phyloP scores from a whole-genome alignment of 2,113 vertebrate species.

The Mionectes macconnelli region DNA sequence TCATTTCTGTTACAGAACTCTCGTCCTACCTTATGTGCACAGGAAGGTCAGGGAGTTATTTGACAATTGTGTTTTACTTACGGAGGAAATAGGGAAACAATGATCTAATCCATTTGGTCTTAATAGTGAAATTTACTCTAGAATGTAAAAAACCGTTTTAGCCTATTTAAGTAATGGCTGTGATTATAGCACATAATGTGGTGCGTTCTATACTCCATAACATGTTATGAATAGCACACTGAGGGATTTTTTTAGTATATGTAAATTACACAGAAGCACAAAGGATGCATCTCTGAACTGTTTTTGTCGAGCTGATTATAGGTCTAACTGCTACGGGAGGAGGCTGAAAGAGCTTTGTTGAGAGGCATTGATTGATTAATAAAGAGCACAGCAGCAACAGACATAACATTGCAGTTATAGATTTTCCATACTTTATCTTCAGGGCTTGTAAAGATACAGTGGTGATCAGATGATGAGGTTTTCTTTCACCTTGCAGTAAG shows the following conservation, averaged over 20 bases:
- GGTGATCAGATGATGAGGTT: constrained; percentile 47
- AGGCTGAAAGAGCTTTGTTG: constrained; percentile 45
- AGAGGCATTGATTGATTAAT: constrained; percentile 54
- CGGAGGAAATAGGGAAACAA: constrained; percentile 19
- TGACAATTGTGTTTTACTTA: constrained; percentile 43
- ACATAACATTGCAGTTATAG: constrained; percentile 39
- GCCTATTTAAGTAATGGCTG: constrained; percentile 47
- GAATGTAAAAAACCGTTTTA: not conserved
- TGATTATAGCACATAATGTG: not conserved
- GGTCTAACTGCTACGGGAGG: constrained; percentile 31
- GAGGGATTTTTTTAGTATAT: constrained; percentile 47
- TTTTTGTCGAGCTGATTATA: constrained; percentile 43
- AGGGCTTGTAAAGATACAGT: constrained; percentile 33
- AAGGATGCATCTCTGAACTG: constrained; percentile 58
- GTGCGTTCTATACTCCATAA: not conserved
- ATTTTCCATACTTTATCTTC: constrained; percentile 64
- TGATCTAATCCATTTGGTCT: constrained; percentile 33
- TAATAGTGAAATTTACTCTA: constrained; percentile 50
- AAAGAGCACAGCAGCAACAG: constrained; percentile 20
- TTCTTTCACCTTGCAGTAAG: constrained; percentile 26
- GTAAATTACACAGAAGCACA: constrained; percentile 26
- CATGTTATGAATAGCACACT: constrained; percentile 15
- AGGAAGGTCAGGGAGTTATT: constrained; percentile 40
- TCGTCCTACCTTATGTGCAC: not conserved
- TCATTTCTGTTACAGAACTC: not conserved